Base-by-base conservation (phyloP, 2,113 vertebrate genomes). In the Oceanites oceanicus region DNA sequence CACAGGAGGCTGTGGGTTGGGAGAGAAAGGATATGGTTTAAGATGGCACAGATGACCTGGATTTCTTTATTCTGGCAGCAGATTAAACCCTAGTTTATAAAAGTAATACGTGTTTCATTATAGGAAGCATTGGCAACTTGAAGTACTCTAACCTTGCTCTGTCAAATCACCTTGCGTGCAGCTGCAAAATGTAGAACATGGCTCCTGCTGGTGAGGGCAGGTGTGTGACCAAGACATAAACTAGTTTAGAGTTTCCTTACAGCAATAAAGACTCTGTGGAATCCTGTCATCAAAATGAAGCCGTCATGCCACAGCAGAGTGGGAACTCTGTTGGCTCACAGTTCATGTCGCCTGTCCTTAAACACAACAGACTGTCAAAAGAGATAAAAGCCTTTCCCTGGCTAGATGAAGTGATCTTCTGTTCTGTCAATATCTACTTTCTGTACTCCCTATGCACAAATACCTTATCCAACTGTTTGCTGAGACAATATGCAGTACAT, bases 21-120 rank as follows among this genome's bases (percentile, higher is more conserved):
- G 55, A 93, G 61, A 71, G 36, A 88, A 93, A 70, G 50, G 47
- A 76, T 63, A 50, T 10, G 1, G 45, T 77, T 91, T 86, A 86
- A 86, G 26, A 42, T 78, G 72, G 34, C 65, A 84, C 4, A 66
- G 90, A 44, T 88, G 32, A 83, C 63, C 75, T 83, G 67, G 30
- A 79, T 88, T 96, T 67, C 58, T 88, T 90, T 95, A 78, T 83
- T 83, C 82, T 67, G 67, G 45, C 71, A 86, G 58, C 49, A 90
- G 70, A 63, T 90, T 88, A 71, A 75, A 56, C 26, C 29, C 62
- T 77, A 25, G 20, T 73, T 80, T 93, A 56, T 77, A 77, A 30
- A 70, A 88, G 63, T 26, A 62, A 7, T 36, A 32, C 1, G 7
- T 63, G 26, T 86, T 88, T 83, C 67, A 36, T 77, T 65, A 22